Conservation (phyloP, 2,797 vertebrate species). For the Muscicapa striata region DNA sequence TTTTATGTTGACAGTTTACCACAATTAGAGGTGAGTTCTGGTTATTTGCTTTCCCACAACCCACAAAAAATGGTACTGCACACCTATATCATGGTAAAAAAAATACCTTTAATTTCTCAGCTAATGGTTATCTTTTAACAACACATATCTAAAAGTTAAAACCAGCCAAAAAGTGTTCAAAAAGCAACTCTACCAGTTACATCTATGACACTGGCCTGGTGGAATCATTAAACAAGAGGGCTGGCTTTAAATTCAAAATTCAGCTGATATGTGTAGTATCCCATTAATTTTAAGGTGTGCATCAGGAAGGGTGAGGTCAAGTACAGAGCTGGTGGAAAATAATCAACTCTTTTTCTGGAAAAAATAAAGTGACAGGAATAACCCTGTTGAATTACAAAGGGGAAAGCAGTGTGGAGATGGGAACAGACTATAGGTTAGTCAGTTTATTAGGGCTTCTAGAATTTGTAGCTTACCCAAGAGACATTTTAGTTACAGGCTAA, state of each 20-base stretch:
- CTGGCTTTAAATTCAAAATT: not conserved
- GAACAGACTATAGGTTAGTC: constrained; percentile 10
- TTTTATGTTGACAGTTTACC: constrained; percentile 9
- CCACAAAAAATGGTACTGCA: not conserved
- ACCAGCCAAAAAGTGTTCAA: not conserved
- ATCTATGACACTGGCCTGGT: not conserved
- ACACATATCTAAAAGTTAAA: not conserved
- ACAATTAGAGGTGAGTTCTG: not conserved
- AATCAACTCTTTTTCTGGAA: not conserved
- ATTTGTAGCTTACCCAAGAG: constrained; percentile 62
- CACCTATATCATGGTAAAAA: not conserved
- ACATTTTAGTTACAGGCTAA: constrained; percentile 68
- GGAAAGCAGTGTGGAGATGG: not conserved
- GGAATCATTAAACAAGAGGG: not conserved
- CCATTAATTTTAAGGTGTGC: not conserved
- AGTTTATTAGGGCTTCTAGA: constrained; percentile 45
- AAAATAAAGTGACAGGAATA: constrained; percentile 4
- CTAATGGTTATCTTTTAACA: not conserved
- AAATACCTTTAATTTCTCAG: not conserved
- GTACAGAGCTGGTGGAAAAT: not conserved
- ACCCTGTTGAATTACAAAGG: not conserved
- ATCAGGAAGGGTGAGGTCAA: not conserved
- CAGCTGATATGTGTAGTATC: not conserved
- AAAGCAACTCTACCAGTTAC: not conserved
- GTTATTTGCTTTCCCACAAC: not conserved